Percentiles rank a stretch among this genome's conserved stretches.
These are phyloP conservation scores for Amphiduros pacificus DNA, from an alignment of 2,888 invertebrate genomes.

Conservation along the genomic window DNA sequence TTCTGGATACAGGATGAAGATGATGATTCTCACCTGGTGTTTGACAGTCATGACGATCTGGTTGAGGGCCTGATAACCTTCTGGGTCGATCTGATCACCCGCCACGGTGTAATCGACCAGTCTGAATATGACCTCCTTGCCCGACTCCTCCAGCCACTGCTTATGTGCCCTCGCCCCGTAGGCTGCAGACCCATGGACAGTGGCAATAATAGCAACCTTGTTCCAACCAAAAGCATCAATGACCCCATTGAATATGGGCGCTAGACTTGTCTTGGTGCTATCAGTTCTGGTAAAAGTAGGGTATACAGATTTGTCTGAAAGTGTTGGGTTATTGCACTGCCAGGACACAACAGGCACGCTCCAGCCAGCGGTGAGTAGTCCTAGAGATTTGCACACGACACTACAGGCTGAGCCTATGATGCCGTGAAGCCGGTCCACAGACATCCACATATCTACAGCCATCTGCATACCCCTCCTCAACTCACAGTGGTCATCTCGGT, in stretches of 20 bases:
- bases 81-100: no score
- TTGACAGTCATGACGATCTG: no score
- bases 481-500: neutral
- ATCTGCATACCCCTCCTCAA: neutral
- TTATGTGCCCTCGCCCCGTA: neutral
- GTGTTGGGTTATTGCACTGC: neutral
- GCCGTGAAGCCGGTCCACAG: neutral
- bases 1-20: no score
- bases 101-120: no score
- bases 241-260: slow-evolving; percentile 2
- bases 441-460: neutral
- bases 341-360: slow-evolving; percentile 8
- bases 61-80: no score
- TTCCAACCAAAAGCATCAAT: neutral
- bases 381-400: slow-evolving; percentile 4
- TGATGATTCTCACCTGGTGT: no score
- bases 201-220: neutral
- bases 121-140: neutral
- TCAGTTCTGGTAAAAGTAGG: slow-evolving; percentile 6
- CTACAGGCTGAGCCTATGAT: slow-evolving; percentile 1
- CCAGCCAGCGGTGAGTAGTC: neutral
- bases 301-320: neutral
- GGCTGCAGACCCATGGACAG: neutral
- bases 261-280: neutral
- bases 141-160: neutral